Percentiles rank a stretch among this genome's conserved stretches.
Conservation (phyloP, 2,113 vertebrate genomes). For the Tamias sibiricus region DNA sequence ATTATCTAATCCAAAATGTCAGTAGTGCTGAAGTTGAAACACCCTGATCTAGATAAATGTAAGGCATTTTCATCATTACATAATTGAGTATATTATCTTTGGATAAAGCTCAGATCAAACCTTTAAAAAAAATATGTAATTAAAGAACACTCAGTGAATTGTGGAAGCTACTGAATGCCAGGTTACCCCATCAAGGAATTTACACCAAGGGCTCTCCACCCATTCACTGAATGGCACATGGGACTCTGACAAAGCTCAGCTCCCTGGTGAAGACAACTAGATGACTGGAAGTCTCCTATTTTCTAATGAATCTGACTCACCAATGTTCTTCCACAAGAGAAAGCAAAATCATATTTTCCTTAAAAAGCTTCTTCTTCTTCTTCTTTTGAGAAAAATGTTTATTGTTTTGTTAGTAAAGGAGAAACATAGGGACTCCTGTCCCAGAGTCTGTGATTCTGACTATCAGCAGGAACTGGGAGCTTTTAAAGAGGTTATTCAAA, state of each 20-base stretch:
- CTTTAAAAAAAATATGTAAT: background rate
- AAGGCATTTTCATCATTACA: background rate
- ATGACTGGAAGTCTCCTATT: background rate
- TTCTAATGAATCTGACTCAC: background rate
- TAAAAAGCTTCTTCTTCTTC: background rate
- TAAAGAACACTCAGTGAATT: background rate
- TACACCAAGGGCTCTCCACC: fast-evolving
- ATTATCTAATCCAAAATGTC: background rate
- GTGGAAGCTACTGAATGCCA: background rate
- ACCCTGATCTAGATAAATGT: background rate
- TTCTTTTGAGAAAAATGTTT: no score
- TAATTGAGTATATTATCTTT: background rate
- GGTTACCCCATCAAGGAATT: background rate
- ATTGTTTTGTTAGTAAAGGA: no score
- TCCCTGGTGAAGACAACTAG: background rate
- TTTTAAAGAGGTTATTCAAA: no score
- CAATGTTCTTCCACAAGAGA: background rate
- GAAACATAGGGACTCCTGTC: no score
- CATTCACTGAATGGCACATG: background rate
- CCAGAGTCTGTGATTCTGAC: no score
- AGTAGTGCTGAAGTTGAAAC: background rate
- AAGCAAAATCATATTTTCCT: background rate
- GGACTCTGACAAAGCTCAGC: background rate
- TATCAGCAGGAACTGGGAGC: no score
- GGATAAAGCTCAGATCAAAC: background rate